These are phyloP conservation scores for Monopis laevigella DNA, from an alignment of 2,888 invertebrate genomes.

Conservation along the genomic window DNA sequence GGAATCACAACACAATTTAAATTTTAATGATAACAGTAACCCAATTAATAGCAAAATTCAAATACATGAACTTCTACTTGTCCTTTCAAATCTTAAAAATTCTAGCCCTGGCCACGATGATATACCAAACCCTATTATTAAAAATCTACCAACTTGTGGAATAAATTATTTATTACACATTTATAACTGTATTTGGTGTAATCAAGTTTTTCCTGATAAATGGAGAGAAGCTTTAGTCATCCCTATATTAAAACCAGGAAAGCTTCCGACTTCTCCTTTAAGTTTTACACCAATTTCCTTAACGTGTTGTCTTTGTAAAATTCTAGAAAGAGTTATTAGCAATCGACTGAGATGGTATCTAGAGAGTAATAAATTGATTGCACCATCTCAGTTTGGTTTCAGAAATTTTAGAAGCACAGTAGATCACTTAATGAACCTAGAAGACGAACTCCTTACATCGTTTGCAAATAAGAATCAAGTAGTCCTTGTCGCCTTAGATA, in stretches of 20 bases:
- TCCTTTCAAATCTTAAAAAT: slow-evolving; percentile 12
- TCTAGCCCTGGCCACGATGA: slow-evolving; percentile 18
- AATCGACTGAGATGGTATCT: slow-evolving; percentile 17
- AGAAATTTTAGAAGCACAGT: slow-evolving; percentile 16
- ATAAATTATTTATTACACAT: slow-evolving; percentile 13
- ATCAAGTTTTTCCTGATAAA: slow-evolving; percentile 17
- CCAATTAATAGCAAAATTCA: background rate
- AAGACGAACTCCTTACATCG: slow-evolving; percentile 15
- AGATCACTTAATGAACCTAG: slow-evolving; percentile 15
- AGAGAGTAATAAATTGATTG: slow-evolving; percentile 8
- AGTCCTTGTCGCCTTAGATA: slow-evolving; percentile 16
- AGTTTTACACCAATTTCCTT: slow-evolving; percentile 19
- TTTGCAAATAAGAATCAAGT: slow-evolving; percentile 16
- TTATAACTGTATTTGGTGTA: slow-evolving; percentile 5
- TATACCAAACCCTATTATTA: slow-evolving; percentile 17
- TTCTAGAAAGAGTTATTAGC: slow-evolving; percentile 18
- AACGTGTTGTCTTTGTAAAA: slow-evolving; percentile 17
- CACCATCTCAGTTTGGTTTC: slow-evolving; percentile 17
- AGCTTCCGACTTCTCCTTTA: slow-evolving; percentile 8
- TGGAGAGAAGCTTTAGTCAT: slow-evolving; percentile 19
- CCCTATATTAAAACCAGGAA: slow-evolving; percentile 19
- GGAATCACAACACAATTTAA: background rate
- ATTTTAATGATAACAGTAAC: background rate
- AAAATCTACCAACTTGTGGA: slow-evolving; percentile 15
- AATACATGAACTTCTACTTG: slow-evolving; percentile 14